These are phyloP conservation scores for Meloe dianella DNA, from an alignment of 2,888 invertebrate genomes.

Conservation along the genomic window DNA sequence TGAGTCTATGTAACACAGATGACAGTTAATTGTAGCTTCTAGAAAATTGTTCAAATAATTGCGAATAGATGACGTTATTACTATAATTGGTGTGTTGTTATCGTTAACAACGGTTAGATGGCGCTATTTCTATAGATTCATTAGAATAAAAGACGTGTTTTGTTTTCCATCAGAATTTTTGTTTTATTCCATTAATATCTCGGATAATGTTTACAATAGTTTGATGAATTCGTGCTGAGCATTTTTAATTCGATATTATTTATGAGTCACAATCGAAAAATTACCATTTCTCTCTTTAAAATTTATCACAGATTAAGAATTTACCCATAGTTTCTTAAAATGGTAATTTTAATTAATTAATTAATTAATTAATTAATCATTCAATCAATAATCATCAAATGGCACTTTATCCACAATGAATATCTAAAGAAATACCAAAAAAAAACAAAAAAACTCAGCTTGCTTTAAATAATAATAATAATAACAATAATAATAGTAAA, in stretches of 20 bases:
- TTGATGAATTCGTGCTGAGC: constrained; percentile 5
- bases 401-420: constrained; percentile 9
- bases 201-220: background rate
- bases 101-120: background rate
- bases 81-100: background rate
- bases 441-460: background rate
- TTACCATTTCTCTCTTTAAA: background rate
- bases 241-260: background rate
- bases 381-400: background rate
- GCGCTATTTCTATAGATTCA: background rate
- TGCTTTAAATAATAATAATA: too few species aligned
- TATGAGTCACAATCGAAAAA: too few species aligned
- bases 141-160: too few species aligned
- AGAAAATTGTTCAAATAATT: too few species aligned
- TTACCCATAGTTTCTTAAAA: background rate
- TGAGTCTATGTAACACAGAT: too few species aligned
- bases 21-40: too few species aligned
- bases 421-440: background rate
- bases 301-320: constrained; percentile 10
- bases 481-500: background rate
- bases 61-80: background rate
- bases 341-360: background rate
- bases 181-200: background rate
- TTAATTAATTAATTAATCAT: background rate
- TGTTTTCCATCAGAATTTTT: too few species aligned